Conservation (phyloP, 1,140 invertebrate genomes). For the Triops longicaudatus region DNA sequence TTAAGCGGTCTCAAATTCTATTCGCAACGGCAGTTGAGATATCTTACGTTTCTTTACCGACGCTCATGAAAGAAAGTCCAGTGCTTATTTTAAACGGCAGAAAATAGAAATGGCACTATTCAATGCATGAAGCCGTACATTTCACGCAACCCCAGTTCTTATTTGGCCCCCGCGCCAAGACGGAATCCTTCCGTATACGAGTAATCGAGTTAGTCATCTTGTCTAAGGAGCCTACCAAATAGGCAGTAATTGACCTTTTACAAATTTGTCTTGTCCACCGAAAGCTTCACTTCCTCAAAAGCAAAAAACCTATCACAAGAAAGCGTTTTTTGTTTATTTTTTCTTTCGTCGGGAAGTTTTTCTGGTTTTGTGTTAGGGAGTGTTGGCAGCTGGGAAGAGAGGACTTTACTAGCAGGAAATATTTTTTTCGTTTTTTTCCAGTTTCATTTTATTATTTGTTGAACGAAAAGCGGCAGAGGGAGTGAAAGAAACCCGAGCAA, state of each 20-base stretch:
- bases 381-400: neutral
- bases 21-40: neutral
- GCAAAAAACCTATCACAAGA: neutral
- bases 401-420: neutral
- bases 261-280: neutral
- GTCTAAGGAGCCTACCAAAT: neutral
- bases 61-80: neutral
- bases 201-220: neutral
- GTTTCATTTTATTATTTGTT: neutral
- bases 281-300: neutral
- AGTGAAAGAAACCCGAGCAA: neutral
- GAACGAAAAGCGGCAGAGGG: neutral
- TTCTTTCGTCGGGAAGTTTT: neutral
- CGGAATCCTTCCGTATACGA: neutral
- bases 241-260: neutral
- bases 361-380: neutral
- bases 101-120: neutral
- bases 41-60: neutral
- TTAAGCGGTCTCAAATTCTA: neutral
- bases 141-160: neutral
- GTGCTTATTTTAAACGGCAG: neutral
- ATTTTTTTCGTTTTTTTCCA: neutral
- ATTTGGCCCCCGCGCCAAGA: neutral
- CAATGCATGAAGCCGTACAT: neutral
- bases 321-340: neutral